A percentile compares a stretch with the other conserved stretches of the same genome.
phyloP scores from a whole-genome alignment of 2,113 vertebrate genomes.

The Hymenochirus boettgeri region DNA sequence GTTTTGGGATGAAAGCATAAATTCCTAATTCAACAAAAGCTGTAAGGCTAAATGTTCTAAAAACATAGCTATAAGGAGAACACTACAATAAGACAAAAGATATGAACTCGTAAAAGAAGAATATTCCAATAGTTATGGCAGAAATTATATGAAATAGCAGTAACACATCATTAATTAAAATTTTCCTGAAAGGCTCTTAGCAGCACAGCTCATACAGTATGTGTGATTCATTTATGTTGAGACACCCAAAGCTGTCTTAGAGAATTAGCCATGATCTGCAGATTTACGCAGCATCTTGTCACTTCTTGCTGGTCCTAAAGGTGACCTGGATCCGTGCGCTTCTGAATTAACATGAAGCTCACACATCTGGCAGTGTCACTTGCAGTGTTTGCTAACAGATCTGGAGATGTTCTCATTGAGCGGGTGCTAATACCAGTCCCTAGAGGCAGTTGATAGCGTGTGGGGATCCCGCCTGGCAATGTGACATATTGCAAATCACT shows the following conservation, averaged over 20 bases:
- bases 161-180: constrained; percentile 56
- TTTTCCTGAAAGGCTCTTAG: constrained; percentile 49
- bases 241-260: constrained; percentile 51
- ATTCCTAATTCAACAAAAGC: too few relatives aligned
- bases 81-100: neutral
- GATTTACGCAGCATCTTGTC: constrained; percentile 55
- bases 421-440: constrained; percentile 29
- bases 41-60: too few relatives aligned
- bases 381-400: constrained; percentile 39
- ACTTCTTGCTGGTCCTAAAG: constrained; percentile 52
- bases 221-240: constrained; percentile 62
- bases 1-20: too few relatives aligned
- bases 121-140: constrained; percentile 6
- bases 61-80: neutral
- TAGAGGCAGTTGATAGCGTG: constrained; percentile 29
- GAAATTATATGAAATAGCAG: constrained; percentile 53
- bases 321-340: constrained; percentile 48
- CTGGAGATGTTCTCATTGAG: constrained; percentile 37
- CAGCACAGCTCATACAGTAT: constrained; percentile 54
- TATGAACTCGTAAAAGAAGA: too few relatives aligned
- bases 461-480: constrained; percentile 19
- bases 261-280: constrained; percentile 37
- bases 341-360: constrained; percentile 44
- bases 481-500: constrained; percentile 20
- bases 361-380: constrained; percentile 45